Evolutionary conservation across 92 coral and sea anemone genomes (phyloP).

Genomic region (Montipora capitata): DNA sequence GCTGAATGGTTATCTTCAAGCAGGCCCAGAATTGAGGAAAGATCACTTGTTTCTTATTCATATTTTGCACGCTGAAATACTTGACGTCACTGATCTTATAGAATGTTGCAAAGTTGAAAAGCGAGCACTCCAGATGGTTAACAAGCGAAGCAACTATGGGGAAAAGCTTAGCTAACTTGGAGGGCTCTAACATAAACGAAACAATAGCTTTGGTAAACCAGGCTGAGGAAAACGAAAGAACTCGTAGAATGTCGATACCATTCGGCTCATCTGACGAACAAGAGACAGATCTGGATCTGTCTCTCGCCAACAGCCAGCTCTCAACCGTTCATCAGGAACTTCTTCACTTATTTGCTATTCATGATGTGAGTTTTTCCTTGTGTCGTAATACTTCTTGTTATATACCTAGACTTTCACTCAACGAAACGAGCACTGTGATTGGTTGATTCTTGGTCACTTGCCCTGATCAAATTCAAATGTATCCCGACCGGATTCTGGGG

Average conservation of each 20-base stretch:
- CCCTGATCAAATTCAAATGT: too few relatives aligned
- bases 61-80: too few relatives aligned
- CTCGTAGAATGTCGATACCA: conserved; percentile 87
- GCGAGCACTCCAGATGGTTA: conserved; percentile 66
- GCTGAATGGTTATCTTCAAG: too few relatives aligned
- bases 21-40: too few relatives aligned
- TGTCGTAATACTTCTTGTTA: too few relatives aligned
- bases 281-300: conserved; percentile 79
- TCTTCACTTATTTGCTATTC: conserved; percentile 93
- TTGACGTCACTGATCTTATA: neutral
- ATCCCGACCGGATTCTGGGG: too few relatives aligned
- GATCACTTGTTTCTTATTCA: too few relatives aligned
- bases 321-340: conserved; percentile 90
- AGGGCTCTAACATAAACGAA: conserved; percentile 43
- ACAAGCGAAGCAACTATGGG: neutral
- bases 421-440: too few relatives aligned
- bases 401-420: too few relatives aligned
- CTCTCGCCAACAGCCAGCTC: conserved; percentile 78
- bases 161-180: neutral
- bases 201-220: conserved; percentile 78
- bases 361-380: conserved; percentile 77
- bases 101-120: conserved; percentile 84
- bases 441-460: too few relatives aligned
- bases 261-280: conserved; percentile 65
- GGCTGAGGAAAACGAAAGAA: conserved; percentile 88